phyloP scores from a whole-genome alignment of 2,113 vertebrate genomes.

The Rhea americana region DNA sequence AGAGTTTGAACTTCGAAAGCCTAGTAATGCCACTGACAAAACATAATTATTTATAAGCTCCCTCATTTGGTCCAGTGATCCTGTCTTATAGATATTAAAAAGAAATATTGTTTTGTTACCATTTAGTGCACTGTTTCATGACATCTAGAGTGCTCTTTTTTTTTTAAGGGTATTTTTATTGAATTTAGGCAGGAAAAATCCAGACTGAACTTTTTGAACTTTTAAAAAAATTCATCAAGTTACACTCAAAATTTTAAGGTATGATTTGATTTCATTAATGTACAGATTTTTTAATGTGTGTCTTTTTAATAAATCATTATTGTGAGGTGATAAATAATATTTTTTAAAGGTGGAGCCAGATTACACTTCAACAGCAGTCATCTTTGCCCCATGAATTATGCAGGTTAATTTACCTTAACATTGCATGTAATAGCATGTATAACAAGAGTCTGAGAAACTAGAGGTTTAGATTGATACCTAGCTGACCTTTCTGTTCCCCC shows the following conservation, averaged over 20 bases:
- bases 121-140: neutral
- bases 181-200: neutral
- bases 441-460: neutral
- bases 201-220: neutral
- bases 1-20: neutral
- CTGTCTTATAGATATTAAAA: neutral
- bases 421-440: neutral
- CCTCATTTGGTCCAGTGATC: neutral
- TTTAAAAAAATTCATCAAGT: neutral
- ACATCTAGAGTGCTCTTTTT: neutral
- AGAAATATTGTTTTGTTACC: neutral
- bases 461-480: neutral
- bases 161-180: neutral
- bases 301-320: neutral
- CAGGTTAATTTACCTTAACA: neutral
- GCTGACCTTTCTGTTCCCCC: rapidly evolving
- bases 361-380: neutral
- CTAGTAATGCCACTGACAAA: neutral
- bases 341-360: neutral
- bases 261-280: neutral
- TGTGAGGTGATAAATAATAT: neutral
- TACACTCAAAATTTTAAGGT: neutral
- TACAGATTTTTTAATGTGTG: neutral
- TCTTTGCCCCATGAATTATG: neutral
- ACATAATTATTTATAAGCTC: neutral